These are phyloP conservation scores for Echinarachnius parma DNA, from an alignment of 53 echinoderm and acorn worm species.

Conservation along the genomic window DNA sequence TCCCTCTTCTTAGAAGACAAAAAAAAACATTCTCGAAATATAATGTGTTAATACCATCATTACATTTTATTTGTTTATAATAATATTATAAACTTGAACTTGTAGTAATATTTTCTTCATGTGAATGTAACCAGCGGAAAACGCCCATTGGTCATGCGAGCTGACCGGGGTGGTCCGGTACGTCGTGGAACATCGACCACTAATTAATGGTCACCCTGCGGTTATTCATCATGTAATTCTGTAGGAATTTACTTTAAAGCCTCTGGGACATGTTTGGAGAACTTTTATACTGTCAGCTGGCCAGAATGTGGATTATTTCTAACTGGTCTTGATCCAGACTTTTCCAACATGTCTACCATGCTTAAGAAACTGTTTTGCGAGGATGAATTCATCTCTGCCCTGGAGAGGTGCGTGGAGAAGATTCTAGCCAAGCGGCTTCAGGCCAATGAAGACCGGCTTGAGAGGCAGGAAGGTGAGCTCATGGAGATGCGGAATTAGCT, in stretches of 20 bases:
- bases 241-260: constrained; percentile 5
- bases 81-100: too few species aligned
- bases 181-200: too few species aligned
- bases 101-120: too few species aligned
- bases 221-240: constrained; percentile 29
- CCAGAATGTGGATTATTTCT: constrained; percentile 7
- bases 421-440: constrained; percentile 6
- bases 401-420: constrained; percentile 36
- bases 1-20: too few species aligned
- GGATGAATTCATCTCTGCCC: constrained; percentile 14
- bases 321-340: background rate
- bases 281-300: constrained; percentile 14
- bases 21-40: too few species aligned
- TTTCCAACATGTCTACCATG: constrained; percentile 9
- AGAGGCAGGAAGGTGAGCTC: constrained; percentile 25
- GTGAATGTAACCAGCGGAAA: too few species aligned
- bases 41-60: too few species aligned
- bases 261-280: constrained; percentile 10
- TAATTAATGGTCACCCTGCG: too few species aligned
- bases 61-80: too few species aligned
- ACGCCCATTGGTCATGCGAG: too few species aligned
- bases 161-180: too few species aligned
- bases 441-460: constrained; percentile 11
- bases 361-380: background rate
- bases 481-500: background rate